Percentiles rank a stretch among this genome's conserved stretches.
Conservation (phyloP, 2,113 vertebrate genomes). For the Rhinolophus sinicus region DNA sequence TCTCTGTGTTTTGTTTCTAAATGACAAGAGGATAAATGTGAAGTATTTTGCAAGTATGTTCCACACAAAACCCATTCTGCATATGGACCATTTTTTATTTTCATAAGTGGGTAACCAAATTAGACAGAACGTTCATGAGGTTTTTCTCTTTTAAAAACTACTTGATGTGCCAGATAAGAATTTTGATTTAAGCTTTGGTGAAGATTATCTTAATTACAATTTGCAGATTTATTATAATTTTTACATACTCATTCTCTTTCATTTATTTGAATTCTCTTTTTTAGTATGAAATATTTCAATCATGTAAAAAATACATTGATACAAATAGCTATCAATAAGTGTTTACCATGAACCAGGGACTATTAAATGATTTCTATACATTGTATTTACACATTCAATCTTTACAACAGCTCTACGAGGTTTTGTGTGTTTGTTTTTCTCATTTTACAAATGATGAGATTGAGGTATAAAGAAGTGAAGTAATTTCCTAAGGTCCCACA, state of each 20-base stretch:
- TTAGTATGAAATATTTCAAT: neutral
- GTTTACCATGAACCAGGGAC: neutral
- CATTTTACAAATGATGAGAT: neutral
- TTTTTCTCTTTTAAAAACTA: conserved; percentile 36
- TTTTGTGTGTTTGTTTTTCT: neutral
- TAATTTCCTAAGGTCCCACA: neutral
- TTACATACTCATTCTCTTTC: neutral
- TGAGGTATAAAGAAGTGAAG: neutral
- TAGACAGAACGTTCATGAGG: neutral
- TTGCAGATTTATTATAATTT: neutral
- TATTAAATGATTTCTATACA: neutral
- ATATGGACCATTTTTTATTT: neutral
- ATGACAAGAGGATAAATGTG: neutral
- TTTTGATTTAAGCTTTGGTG: neutral
- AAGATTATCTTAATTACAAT: neutral
- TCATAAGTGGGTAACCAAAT: conserved; percentile 30
- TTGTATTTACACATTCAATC: neutral
- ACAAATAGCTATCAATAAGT: neutral
- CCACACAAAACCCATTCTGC: neutral
- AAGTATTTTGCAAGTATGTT: neutral
- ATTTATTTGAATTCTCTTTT: conserved; percentile 17
- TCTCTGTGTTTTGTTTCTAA: neutral
- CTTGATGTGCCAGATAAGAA: neutral
- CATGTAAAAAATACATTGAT: neutral
- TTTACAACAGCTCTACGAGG: neutral